Base-by-base conservation (phyloP, 2,888 invertebrate genomes). In the Aleiodes testaceus region DNA sequence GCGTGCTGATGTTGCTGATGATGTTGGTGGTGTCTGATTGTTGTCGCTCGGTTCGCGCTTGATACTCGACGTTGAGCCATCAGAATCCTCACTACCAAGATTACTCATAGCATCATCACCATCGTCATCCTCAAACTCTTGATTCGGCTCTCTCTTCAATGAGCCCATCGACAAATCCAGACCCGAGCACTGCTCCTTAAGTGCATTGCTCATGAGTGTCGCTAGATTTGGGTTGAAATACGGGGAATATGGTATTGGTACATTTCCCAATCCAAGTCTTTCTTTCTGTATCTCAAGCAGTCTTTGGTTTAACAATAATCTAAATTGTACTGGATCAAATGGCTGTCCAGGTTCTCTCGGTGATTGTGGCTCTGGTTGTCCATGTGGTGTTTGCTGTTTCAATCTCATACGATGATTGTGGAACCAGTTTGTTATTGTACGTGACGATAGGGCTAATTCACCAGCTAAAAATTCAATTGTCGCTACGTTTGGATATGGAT, bases 351-450 rank as follows among this genome's bases (percentile, higher is more conserved):
- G 93, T 82, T 94, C 94, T 20, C 93, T 89, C 45, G 93, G 92
- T 2, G 94, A 93, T 9, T 93, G 93, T 70, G 93, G 92, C 65
- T 93, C 93, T 0, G 92, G 91, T 79, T 90, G 89, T 0, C 94
- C 93, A 82, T 95, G 95, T 1, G 95, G 95, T 66, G 93, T 92
- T 84, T 95, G 95, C 85, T 96, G 96, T 88, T 98, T 98, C 85
- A 97, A 92, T 75, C 99, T 92, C 97, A 99, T 99, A 81, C 99
- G 93, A 87, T 99, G 98, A 88, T 99, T 99, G 90, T 99, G 99
- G 91, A 99, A 99, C 99, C 99, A 99, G 88, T 99, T 99, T 74
- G 98, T 98, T 82, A 99, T 98, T 68, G 99, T 99, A 79, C 99
- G 91, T 65, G 97, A 94, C 5, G 97, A 96, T 49, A 99, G 90